A percentile compares a stretch with the other conserved stretches of the same genome.
Evolutionary conservation across 2,888 invertebrate species (phyloP).

Genomic region (Phymatocera aterrima): DNA sequence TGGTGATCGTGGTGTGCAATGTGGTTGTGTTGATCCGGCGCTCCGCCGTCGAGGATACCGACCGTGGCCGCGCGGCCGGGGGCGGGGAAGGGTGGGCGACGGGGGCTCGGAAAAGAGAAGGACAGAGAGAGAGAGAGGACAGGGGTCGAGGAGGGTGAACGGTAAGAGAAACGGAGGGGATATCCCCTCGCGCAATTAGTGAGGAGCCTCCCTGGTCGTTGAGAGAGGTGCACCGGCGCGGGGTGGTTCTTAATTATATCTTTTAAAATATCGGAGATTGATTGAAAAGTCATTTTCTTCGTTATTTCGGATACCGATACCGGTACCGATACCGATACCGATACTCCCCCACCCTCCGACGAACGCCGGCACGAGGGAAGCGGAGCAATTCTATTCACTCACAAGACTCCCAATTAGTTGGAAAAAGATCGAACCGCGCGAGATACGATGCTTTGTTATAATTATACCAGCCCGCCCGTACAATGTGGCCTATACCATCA

Average conservation of each 20-base stretch:
- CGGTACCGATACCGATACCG: no score
- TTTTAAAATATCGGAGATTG: conserved; percentile 70
- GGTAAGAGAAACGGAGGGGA: background rate
- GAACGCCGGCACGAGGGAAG: no score
- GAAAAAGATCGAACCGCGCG: conserved; percentile 15
- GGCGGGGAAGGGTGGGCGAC: conserved; percentile 1
- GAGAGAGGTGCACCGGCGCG: conserved; percentile 51
- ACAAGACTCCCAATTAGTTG: conserved; percentile 38
- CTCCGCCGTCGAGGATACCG: background rate
- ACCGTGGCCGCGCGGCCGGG: no score
- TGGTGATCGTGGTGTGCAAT: conserved; percentile 34
- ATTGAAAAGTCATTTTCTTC: conserved; percentile 70
- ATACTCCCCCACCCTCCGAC: no score
- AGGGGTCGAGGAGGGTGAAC: background rate
- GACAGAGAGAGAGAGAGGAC: background rate
- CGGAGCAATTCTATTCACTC: conserved; percentile 11
- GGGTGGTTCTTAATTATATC: conserved; percentile 67
- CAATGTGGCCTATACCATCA: no score
- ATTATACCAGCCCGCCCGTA: conserved; percentile 44
- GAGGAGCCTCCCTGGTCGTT: conserved; percentile 56
- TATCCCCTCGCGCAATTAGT: conserved; percentile 63
- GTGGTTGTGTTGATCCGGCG: conserved; percentile 33
- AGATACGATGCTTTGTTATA: conserved; percentile 47
- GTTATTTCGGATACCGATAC: conserved; percentile 68
- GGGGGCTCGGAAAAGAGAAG: background rate